Evolutionary conservation across 2,113 vertebrate genomes (phyloP).

Genomic region (Isichthys henryi): DNA sequence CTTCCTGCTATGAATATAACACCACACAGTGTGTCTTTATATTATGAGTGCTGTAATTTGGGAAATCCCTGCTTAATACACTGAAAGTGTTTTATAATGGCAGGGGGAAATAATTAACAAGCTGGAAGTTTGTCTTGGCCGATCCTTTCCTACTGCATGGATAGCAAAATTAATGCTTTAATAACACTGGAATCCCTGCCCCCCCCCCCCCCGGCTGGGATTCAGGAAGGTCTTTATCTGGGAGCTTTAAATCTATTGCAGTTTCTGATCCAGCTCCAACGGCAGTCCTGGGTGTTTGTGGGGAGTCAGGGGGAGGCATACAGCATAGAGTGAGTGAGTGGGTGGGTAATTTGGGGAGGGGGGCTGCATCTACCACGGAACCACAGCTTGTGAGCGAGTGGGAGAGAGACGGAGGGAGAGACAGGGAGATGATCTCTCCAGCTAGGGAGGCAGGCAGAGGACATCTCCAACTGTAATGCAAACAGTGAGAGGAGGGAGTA

Average conservation of each 20-base stretch:
- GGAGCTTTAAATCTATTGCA: constrained; percentile 31
- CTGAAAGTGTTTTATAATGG: not conserved
- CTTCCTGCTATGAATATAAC: not conserved
- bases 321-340: not conserved
- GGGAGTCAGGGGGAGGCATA: not conserved
- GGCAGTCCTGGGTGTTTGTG: constrained; percentile 26
- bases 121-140: not conserved
- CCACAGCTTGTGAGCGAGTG: not conserved
- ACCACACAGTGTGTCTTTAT: not conserved
- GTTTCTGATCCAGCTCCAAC: constrained; percentile 34
- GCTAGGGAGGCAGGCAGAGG: not conserved
- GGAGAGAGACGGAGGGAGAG: not conserved
- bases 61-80: not conserved
- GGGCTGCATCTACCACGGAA: constrained; percentile 31
- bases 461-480: not conserved
- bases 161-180: constrained; percentile 9
- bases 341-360: constrained; percentile 34
- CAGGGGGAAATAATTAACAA: not conserved
- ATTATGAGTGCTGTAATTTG: not conserved
- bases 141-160: not conserved
- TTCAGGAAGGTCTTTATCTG: constrained; percentile 49
- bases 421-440: not conserved
- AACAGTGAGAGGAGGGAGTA: not conserved
- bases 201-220: constrained; percentile 34
- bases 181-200: not conserved